phyloP scores from a whole-genome alignment of 2,888 invertebrate species.

The Cantharis flavilabris region DNA sequence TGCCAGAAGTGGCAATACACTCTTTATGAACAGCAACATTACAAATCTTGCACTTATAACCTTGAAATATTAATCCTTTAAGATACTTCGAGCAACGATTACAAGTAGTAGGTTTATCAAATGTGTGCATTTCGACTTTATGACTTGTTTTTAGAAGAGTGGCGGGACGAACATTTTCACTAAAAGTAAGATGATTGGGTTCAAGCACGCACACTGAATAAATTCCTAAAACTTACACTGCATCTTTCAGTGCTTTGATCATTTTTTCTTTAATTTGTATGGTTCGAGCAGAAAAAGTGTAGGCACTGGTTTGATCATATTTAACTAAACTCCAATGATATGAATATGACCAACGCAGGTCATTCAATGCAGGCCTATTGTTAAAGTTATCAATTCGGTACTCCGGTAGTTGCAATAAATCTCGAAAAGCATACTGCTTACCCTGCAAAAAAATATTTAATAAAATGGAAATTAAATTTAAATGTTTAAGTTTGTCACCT shows the following conservation, averaged over 20 bases:
- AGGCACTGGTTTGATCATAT: conserved; percentile 80
- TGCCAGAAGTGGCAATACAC: conserved; percentile 79
- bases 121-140: conserved; percentile 83
- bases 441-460: conserved; percentile 59
- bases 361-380: conserved; percentile 67
- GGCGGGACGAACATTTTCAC: conserved; percentile 87
- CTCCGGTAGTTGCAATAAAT: conserved; percentile 81
- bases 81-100: conserved; percentile 90
- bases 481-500: conserved; percentile 60
- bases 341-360: conserved; percentile 80
- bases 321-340: conserved; percentile 85
- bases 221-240: conserved; percentile 69
- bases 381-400: conserved; percentile 83
- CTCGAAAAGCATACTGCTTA: conserved; percentile 90
- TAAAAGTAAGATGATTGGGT: conserved; percentile 48
- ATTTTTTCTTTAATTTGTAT: conserved; percentile 88
- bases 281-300: conserved; percentile 87
- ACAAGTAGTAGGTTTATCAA: conserved; percentile 84
- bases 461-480: neutral
- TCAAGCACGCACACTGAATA: too few relatives aligned
- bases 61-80: conserved; percentile 87
- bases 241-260: conserved; percentile 89
- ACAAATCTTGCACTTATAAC: conserved; percentile 85
- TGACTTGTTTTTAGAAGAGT: conserved; percentile 83
- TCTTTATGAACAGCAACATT: conserved; percentile 84